phyloP scores from a whole-genome alignment of 2,113 vertebrate species.

The Cyrtonyx montezumae region DNA sequence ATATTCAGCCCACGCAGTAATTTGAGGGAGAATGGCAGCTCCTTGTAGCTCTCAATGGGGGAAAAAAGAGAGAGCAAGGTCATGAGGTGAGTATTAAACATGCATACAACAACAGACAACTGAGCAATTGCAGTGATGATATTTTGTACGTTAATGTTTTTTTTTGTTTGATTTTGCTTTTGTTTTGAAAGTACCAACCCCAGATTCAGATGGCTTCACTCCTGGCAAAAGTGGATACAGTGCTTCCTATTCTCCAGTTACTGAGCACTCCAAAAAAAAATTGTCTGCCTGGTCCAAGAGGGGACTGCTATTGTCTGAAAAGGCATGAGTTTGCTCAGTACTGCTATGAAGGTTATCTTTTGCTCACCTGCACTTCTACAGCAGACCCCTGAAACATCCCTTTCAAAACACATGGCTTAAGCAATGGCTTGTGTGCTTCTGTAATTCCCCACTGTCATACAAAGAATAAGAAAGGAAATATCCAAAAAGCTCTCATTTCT shows the following conservation, averaged over 20 bases:
- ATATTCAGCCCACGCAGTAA: not conserved
- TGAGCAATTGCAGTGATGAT: not conserved
- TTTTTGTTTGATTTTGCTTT: not conserved
- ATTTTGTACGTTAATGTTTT: not conserved
- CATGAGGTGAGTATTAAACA: not conserved
- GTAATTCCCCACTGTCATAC: not conserved
- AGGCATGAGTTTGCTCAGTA: not conserved
- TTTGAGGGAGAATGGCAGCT: not conserved
- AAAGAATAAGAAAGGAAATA: not conserved
- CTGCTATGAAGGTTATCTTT: not conserved
- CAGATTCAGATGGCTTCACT: not conserved
- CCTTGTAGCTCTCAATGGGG: not conserved
- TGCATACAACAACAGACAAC: not conserved
- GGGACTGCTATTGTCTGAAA: conserved; percentile 13
- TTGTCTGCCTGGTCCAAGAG: not conserved
- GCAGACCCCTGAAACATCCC: not conserved
- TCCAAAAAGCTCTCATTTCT: conserved; percentile 39
- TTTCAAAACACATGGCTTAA: not conserved
- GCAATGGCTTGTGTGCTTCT: not conserved
- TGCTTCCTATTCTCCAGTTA: not conserved
- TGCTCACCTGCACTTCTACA: not conserved
- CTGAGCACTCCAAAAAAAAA: not conserved
- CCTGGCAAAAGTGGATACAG: not conserved
- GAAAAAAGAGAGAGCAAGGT: not conserved
- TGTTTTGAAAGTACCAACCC: not conserved